Conservation (phyloP, 2,888 invertebrate species). For the Eupelmus urozonus region DNA sequence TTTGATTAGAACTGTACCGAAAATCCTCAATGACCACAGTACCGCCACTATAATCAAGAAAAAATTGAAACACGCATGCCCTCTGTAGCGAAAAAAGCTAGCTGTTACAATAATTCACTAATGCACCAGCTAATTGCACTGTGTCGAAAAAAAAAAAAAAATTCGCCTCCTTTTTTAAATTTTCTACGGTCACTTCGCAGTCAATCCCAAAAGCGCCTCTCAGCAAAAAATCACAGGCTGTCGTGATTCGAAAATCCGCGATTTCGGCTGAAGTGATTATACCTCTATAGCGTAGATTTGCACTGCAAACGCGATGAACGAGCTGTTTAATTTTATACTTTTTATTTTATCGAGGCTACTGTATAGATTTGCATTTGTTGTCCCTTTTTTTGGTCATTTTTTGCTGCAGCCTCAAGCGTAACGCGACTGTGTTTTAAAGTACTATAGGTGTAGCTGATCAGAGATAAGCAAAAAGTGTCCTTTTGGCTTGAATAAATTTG, state of each 20-base stretch:
- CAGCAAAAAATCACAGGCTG: neutral
- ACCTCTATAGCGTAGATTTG: slow-evolving; percentile 21
- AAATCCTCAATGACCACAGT: neutral
- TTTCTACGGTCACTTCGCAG: neutral
- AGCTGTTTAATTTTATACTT: neutral
- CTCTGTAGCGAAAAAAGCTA: slow-evolving; percentile 15
- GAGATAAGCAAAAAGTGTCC: neutral
- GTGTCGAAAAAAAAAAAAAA: neutral
- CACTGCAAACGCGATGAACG: slow-evolving; percentile 32
- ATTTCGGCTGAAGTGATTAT: neutral
- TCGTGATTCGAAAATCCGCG: neutral
- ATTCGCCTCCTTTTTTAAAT: neutral
- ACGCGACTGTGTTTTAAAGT: neutral
- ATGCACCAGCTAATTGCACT: slow-evolving; percentile 28
- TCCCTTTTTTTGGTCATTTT: slow-evolving; percentile 1
- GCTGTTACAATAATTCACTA: slow-evolving; percentile 19
- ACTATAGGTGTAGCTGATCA: neutral
- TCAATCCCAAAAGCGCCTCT: slow-evolving; percentile 5
- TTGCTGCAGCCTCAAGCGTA: slow-evolving; percentile 14
- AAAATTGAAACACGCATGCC: slow-evolving; percentile 1
- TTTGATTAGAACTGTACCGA: neutral
- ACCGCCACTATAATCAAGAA: neutral
- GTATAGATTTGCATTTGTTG: neutral
- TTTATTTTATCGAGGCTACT: slow-evolving; percentile 12
- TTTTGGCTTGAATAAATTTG: too few species aligned